Base-by-base conservation (phyloP, 2,797 vertebrate genomes). In the Cynopterus sphinx region DNA sequence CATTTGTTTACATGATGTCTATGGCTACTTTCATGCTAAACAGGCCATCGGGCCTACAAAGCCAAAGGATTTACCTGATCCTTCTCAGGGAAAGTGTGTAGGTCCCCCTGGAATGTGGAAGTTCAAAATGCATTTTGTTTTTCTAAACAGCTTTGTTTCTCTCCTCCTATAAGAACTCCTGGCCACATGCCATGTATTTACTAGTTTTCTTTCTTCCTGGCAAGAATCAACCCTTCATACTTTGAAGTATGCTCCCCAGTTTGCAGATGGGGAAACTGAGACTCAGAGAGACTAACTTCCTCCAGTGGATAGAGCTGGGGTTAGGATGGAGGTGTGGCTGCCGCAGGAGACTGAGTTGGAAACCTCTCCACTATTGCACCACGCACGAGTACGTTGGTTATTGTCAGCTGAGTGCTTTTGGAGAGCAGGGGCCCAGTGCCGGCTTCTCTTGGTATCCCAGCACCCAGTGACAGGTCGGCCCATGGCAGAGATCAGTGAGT, bases 351-450 rank as follows among this genome's bases (percentile, higher is more conserved):
- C 79, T 46, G 11, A 51, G 16, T 1, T 33, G 65, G 24, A 41
- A 59, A 5, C 13, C 8, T 36, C 36, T 65, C 31, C 6, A 0
- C 6, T 4, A 2, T 0, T 6, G 2, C 0, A 0, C 19, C 24
- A 0, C 1, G 3, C 1, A 19, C 3, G 46, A 49, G 46, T 2
- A 2, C 36, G 46, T 24, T 1, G 1, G 43, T 39, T 74, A 21
- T 1, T 5, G 12, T 46, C 1, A 0, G 5, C 63, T 9, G 21
- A 93, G 79, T 2, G 1, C 9, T 53, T 15, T 19, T 4, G 3
- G 33, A 57, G 24, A 85, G 22, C 43, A 53, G 49, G 15, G 36
- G 3, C 39, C 26, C 31, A 4, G 3, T 11, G 43, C 43, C 73
- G 28, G 28, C 53, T 74, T 55, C 36, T 94, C 26, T 41, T 46